Conservation (phyloP, 2,113 vertebrate species). For the Tenebrosternarchus preto region DNA sequence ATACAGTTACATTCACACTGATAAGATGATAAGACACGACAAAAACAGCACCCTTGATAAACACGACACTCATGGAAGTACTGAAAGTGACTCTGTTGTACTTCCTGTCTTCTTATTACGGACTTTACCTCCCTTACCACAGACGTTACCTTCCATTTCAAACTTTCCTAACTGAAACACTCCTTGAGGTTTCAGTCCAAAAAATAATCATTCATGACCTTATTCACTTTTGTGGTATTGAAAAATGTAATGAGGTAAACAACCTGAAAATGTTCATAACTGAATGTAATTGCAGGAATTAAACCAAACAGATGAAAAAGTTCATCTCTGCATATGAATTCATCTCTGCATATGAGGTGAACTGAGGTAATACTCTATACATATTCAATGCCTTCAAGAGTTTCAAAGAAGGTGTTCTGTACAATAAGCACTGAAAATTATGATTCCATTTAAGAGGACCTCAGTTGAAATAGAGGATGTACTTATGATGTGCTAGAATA, state of each 20-base stretch:
- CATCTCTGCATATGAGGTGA: too few relatives aligned
- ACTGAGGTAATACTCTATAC: not conserved
- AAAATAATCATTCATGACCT: not conserved
- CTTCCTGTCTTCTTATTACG: too few relatives aligned
- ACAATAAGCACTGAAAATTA: constrained; percentile 6
- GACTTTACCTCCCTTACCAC: too few relatives aligned
- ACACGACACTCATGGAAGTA: not conserved
- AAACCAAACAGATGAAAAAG: not conserved
- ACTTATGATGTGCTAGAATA: constrained; percentile 43
- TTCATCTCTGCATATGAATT: too few relatives aligned
- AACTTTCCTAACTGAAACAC: too few relatives aligned
- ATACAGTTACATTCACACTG: not conserved
- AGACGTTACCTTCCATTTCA: too few relatives aligned
- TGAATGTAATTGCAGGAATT: not conserved
- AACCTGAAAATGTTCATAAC: not conserved
- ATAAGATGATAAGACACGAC: too few relatives aligned
- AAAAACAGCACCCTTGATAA: constrained; percentile 27
- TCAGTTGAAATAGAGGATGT: constrained; percentile 24
- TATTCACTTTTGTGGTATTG: not conserved
- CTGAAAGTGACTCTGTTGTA: not conserved
- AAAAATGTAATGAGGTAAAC: not conserved
- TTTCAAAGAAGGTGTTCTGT: not conserved
- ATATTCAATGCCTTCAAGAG: not conserved
- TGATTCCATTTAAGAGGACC: constrained; percentile 11
- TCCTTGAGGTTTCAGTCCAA: not conserved